These are phyloP conservation scores for Orthosia gracilis DNA, from an alignment of 2,888 invertebrate genomes.

Conservation along the genomic window DNA sequence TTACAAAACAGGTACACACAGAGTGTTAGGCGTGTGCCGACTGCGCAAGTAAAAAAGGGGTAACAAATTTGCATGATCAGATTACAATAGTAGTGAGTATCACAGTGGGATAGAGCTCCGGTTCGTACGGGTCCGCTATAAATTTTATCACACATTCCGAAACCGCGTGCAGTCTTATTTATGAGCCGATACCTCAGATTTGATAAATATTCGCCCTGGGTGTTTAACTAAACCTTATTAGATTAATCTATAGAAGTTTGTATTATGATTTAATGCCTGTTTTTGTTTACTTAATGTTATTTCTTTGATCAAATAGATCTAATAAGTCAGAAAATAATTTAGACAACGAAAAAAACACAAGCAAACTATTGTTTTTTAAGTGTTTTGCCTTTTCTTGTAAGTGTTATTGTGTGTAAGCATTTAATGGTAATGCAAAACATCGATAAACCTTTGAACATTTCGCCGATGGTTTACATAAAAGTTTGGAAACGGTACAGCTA, in stretches of 20 bases:
- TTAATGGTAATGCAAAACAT: constrained; percentile 34
- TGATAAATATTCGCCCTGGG: constrained; percentile 79
- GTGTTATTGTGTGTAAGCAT: constrained; percentile 6
- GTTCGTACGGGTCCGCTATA: constrained; percentile 83
- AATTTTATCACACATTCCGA: constrained; percentile 81
- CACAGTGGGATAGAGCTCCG: constrained; percentile 82
- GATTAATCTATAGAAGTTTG: constrained; percentile 70
- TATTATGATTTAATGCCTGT: constrained; percentile 52
- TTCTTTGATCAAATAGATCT: constrained; percentile 24
- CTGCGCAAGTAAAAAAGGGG: constrained; percentile 50
- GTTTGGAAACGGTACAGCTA: constrained; percentile 45
- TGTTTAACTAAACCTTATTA: constrained; percentile 74
- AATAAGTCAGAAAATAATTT: constrained; percentile 13
- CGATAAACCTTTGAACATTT: constrained; percentile 49
- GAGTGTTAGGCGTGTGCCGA: constrained; percentile 40
- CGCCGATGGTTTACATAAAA: constrained; percentile 50
- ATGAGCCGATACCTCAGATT: constrained; percentile 79
- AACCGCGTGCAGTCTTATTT: constrained; percentile 84
- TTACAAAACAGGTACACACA: constrained; percentile 4
- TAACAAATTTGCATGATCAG: constrained; percentile 77
- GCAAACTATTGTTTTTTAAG: neutral
- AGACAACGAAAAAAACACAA: neutral
- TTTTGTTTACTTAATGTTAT: constrained; percentile 46
- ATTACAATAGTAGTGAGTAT: constrained; percentile 64
- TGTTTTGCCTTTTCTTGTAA: neutral